These are phyloP conservation scores for Drosophila sordidapex DNA, from an alignment of 2,888 invertebrate genomes.

Conservation along the genomic window DNA sequence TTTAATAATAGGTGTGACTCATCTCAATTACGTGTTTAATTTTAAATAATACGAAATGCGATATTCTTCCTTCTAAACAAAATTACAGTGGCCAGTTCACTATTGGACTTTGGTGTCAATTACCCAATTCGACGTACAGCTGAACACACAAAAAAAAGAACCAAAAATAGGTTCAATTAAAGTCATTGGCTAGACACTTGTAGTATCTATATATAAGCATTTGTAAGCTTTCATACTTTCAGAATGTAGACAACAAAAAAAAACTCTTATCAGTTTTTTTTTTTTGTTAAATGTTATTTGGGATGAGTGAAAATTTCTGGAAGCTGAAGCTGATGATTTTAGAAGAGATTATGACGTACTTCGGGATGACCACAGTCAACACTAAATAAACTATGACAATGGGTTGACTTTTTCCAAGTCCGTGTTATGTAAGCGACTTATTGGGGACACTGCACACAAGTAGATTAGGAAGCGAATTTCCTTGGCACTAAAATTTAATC, in stretches of 20 bases:
- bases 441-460: conserved; percentile 37
- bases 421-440: conserved; percentile 37
- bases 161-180: conserved; percentile 4
- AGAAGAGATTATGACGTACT: conserved; percentile 1
- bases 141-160: conserved; percentile 1
- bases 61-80: conserved; percentile 3
- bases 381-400: conserved; percentile 8
- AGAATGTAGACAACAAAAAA: neutral
- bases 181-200: conserved; percentile 27
- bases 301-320: conserved; percentile 34
- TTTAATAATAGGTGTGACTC: neutral
- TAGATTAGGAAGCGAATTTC: conserved; percentile 43
- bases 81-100: neutral
- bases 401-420: conserved; percentile 4
- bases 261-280: conserved; percentile 45
- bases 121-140: conserved; percentile 12
- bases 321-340: conserved; percentile 7
- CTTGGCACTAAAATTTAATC: conserved; percentile 62
- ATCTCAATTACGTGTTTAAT: neutral
- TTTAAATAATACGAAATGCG: neutral
- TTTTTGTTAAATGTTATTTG: conserved; percentile 23
- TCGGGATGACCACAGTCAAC: conserved; percentile 13
- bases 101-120: conserved; percentile 34
- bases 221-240: neutral
- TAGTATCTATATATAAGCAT: conserved; percentile 7